Conservation (phyloP, 1,140 invertebrate genomes). For the Aphis craccivora region DNA sequence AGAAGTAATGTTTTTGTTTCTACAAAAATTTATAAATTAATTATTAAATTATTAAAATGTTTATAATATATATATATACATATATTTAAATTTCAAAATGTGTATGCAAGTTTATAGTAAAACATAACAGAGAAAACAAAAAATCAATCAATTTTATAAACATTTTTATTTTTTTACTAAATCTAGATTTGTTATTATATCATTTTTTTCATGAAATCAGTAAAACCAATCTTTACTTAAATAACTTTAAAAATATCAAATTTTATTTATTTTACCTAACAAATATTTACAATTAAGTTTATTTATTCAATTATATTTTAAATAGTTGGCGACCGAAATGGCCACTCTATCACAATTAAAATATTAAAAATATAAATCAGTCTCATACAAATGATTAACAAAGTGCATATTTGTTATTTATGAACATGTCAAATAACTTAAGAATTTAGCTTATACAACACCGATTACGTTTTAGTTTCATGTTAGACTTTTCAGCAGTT, state of each 20-base stretch:
- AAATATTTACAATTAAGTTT: conserved; percentile 40
- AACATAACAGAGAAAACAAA: background rate
- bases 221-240: background rate
- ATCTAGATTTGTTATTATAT: background rate
- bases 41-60: background rate
- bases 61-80: too few species aligned
- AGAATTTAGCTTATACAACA: conserved; percentile 24
- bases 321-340: background rate
- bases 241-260: background rate
- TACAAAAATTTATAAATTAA: background rate
- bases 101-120: background rate
- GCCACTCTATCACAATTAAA: conserved; percentile 44
- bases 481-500: background rate
- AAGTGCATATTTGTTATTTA: conserved; percentile 22
- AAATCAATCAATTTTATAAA: background rate
- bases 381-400: conserved; percentile 38
- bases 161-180: background rate
- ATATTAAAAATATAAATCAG: conserved; percentile 53
- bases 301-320: conserved; percentile 23
- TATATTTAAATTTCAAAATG: background rate
- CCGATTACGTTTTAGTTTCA: background rate
- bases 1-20: too few species aligned
- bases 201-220: background rate
- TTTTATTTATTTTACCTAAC: conserved; percentile 31
- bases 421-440: background rate